phyloP scores from a whole-genome alignment of 2,113 vertebrate species.

The Eptesicus fuscus region DNA sequence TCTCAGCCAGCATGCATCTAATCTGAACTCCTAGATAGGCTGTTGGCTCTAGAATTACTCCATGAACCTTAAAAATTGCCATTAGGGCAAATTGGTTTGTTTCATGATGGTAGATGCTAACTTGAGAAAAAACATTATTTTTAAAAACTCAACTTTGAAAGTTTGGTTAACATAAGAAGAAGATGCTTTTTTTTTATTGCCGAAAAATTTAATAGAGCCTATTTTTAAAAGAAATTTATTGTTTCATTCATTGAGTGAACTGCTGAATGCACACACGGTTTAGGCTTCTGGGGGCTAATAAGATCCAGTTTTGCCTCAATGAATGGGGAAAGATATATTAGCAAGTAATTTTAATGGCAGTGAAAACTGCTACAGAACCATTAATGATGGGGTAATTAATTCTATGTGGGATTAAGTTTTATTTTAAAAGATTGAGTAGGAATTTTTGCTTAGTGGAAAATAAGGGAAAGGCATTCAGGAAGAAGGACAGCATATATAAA shows the following conservation, averaged over 20 bases:
- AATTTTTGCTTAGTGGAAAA: background rate
- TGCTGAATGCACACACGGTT: background rate
- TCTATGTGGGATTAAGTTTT: background rate
- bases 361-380: background rate
- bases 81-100: background rate
- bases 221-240: slow-evolving; percentile 19
- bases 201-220: slow-evolving; percentile 19
- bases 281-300: background rate
- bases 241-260: slow-evolving; percentile 6
- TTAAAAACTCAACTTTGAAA: background rate
- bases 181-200: slow-evolving; percentile 9
- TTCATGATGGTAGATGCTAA: background rate
- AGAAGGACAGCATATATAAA: background rate
- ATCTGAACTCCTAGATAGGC: background rate
- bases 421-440: background rate
- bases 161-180: background rate
- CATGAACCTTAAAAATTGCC: background rate
- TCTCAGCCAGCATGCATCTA: background rate
- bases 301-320: background rate
- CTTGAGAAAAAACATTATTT: background rate
- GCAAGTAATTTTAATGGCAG: background rate
- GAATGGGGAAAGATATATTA: background rate
- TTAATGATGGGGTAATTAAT: background rate
- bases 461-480: background rate
- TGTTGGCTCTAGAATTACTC: background rate